Percentiles rank a stretch among this genome's conserved stretches.
Conservation (phyloP, 1,140 invertebrate genomes). For the Drosophila saltans region DNA sequence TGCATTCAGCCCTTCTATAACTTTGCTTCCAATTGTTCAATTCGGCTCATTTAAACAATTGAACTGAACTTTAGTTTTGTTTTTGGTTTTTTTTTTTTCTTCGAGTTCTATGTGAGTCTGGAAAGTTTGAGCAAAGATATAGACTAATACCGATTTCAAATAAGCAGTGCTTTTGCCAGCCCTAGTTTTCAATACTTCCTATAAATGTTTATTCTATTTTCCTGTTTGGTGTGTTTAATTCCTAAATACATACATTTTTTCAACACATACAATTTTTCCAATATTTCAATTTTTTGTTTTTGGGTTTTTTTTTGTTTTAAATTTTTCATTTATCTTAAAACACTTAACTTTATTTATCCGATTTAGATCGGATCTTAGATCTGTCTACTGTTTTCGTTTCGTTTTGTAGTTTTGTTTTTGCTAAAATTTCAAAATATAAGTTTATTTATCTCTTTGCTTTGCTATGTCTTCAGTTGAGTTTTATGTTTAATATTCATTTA, state of each 20-base stretch:
- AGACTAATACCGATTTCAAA: too few species aligned
- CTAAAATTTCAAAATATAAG: too few species aligned
- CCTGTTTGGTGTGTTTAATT: neutral
- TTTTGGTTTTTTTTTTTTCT: too few species aligned
- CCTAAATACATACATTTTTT: neutral
- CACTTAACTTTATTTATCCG: neutral
- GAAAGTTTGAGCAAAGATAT: too few species aligned
- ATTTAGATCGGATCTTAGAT: too few species aligned
- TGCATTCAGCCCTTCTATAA: too few species aligned
- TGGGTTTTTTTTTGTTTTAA: neutral
- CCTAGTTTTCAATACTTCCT: neutral
- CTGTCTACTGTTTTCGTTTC: too few species aligned
- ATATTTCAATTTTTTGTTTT: neutral
- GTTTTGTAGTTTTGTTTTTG: too few species aligned
- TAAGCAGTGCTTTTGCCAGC: constrained; percentile 1
- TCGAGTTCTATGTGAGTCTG: neutral
- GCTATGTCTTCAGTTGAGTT: constrained; percentile 1
- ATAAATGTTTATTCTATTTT: neutral
- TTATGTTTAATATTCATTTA: constrained; percentile 13
- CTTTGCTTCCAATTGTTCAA: too few species aligned
- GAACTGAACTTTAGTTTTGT: too few species aligned
- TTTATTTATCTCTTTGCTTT: neutral
- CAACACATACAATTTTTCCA: neutral
- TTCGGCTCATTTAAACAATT: too few species aligned
- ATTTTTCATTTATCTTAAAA: neutral